Evolutionary conservation across 2,888 invertebrate genomes (phyloP).

Genomic region (Tenthredo scrophulariae): DNA sequence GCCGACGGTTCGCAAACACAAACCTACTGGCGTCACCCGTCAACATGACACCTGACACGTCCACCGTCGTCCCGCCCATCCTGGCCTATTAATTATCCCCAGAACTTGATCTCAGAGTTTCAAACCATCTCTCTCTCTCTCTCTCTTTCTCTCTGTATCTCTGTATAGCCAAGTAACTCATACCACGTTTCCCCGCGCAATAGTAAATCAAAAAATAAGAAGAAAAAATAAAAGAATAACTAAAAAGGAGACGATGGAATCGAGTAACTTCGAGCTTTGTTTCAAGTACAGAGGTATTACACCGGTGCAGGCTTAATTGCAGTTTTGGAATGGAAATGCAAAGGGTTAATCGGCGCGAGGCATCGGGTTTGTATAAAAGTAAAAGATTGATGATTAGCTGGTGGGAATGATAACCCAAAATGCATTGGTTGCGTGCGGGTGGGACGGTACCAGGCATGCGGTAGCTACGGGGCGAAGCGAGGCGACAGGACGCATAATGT

Average conservation of each 20-base stretch:
- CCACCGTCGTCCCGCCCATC: conserved; percentile 41
- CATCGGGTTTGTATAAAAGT: conserved; percentile 43
- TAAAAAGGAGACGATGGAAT: background rate
- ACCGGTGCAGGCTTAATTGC: conserved; percentile 4
- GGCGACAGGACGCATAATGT: conserved; percentile 76
- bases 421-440: conserved; percentile 73
- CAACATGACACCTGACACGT: conserved; percentile 51
- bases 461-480: conserved; percentile 69
- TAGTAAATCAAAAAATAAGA: background rate
- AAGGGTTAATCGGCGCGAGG: conserved; percentile 40
- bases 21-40: conserved; percentile 35
- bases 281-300: background rate
- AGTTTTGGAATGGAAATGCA: conserved; percentile 37
- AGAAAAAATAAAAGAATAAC: background rate
- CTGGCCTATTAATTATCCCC: conserved; percentile 34
- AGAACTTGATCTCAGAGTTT: conserved; percentile 43
- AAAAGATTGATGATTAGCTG: conserved; percentile 56
- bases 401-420: conserved; percentile 63
- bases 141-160: background rate
- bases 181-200: background rate
- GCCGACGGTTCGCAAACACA: conserved; percentile 47
- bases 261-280: background rate
- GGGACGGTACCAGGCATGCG: conserved; percentile 75
- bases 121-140: background rate
- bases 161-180: background rate